Percentiles rank a stretch among this genome's conserved stretches.
Evolutionary conservation across 2,797 vertebrate genomes (phyloP).

Genomic region (Acridotheres tristis): DNA sequence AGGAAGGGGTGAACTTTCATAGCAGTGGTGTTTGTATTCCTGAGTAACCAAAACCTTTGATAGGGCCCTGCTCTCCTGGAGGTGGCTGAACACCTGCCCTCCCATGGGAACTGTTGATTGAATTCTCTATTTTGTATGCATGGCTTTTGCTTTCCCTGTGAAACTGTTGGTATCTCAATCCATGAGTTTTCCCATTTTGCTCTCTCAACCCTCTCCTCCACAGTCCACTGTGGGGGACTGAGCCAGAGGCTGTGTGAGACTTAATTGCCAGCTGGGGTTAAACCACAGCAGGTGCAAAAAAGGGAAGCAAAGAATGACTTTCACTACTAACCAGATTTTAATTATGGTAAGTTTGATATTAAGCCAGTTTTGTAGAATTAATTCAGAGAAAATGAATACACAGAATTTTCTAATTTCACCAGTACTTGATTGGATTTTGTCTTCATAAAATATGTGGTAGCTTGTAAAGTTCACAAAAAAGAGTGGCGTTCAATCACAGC

Average conservation of each 20-base stretch:
- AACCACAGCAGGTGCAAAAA: not conserved
- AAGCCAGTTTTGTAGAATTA: not conserved
- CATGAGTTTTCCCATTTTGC: not conserved
- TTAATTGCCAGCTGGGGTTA: not conserved
- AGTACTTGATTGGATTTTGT: not conserved
- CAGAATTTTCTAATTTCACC: not conserved
- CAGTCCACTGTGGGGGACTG: too few species aligned
- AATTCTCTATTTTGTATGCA: not conserved
- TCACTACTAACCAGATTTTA: not conserved
- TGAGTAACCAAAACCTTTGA: rapidly evolving
- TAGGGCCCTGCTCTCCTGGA: not conserved
- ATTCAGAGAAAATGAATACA: not conserved
- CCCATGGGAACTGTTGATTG: too few species aligned
- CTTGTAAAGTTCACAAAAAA: not conserved
- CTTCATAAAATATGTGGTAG: not conserved
- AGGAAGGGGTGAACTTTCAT: not conserved
- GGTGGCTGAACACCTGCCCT: not conserved
- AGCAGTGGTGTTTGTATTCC: rapidly evolving
- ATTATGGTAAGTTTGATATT: not conserved
- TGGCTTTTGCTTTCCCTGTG: not conserved
- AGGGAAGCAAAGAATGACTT: not conserved
- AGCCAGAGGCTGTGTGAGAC: rapidly evolving
- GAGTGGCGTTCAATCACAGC: not conserved
- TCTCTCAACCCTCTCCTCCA: not conserved
- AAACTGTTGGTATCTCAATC: not conserved